Evolutionary conservation across 2,888 invertebrate species (phyloP), one percentile per base, ranked within the genome.

Genomic region (Mesorhabditis sp.): DNA sequence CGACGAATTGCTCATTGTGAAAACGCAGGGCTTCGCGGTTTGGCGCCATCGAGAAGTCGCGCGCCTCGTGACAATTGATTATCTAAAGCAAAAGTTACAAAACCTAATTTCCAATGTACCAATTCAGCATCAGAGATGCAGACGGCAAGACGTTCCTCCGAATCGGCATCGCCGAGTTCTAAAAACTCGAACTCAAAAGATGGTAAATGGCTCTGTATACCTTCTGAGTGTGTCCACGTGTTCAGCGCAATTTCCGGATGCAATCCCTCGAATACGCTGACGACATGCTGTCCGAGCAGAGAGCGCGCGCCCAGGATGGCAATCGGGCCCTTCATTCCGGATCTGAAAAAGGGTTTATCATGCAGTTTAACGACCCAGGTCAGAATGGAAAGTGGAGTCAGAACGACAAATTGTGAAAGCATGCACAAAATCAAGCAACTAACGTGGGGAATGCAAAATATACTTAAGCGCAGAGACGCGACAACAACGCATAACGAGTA

Each of bases 21-120:
- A 64, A 41, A 7, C 74, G 45, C n/a, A 83, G 69, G 15, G 63
- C 68, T 4, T 66, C 13, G 4, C 69, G 65, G 50, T 81, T 71
- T 3, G 83, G 83, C 0, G 69, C 15, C 62, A 78, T 28, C 1
- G 80, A 78, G 61, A 81, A 78, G 63, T 83, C 83, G 5, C 72
- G 74, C 42, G 66, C 69, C 62, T 83, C 82, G 67, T 81, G 81
- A 13, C 80, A 65, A 72, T 82, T 82, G 62, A 82, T 73, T 4
- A 80, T 77, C 76, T 79, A 13, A 45, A 71, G n/a, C 7, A 10
- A 50, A 50, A 10, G 58, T 13, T 50, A 50, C 7, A 50, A 50
- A 50, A n/a, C 10, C 58, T 10, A 2, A 13, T 50, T 50, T 13
- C 7, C 10, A 50, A 50, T n/a, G 7, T 50, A 50, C 58, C 58